Evolutionary conservation across 2,113 vertebrate species (phyloP), one percentile per base, ranked within the genome.

Genomic region (Ahaetulla prasina): DNA sequence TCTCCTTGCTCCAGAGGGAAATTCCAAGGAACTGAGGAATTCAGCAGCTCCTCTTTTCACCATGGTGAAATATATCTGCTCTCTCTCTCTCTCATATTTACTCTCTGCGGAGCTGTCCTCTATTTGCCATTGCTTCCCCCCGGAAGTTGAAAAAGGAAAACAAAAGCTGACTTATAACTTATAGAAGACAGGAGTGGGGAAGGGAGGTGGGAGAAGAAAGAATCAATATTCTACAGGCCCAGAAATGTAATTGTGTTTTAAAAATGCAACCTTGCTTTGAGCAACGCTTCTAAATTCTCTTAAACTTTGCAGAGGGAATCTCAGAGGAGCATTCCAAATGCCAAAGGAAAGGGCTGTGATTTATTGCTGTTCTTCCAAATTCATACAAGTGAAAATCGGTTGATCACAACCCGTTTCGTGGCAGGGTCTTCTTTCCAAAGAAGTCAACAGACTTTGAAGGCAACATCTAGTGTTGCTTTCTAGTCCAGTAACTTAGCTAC

Each of bases 181-280:
- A n/a, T 5, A 89, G 74, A 92, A 84, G 74, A 30, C 45, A 22
- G 43, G 27, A 20, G 5, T 45, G 43, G 45, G n/a, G 14, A 11
- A 80, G 18, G 35, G 35, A 20, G 35, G 35, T 80, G 14, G 3
- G 74, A 39, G n/a, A 80, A 80, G 35, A 43, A 80, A 80, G 10
- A 90, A 92, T 91, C 88, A 86, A 25, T 0, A 0, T 92, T 90
- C 63, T 52, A 74, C 35, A 45, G 74, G 39, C 88, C 0, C 2
- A 87, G 63, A 92, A 74, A 87, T 93, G n/a, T 74, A 39, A 12
- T 85, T 93, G 80, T 45, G 92, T 93, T 96, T 88, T 93, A 89
- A 94, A 94, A 87, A 92, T 39, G 7, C 87, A 92, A 57, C 16
- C 57, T 1, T 14, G 23, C 4, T 68, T 22, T 39, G 27, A 50